Base-by-base conservation (phyloP, 1,140 invertebrate species). In the Oreohelix idahoensis region DNA sequence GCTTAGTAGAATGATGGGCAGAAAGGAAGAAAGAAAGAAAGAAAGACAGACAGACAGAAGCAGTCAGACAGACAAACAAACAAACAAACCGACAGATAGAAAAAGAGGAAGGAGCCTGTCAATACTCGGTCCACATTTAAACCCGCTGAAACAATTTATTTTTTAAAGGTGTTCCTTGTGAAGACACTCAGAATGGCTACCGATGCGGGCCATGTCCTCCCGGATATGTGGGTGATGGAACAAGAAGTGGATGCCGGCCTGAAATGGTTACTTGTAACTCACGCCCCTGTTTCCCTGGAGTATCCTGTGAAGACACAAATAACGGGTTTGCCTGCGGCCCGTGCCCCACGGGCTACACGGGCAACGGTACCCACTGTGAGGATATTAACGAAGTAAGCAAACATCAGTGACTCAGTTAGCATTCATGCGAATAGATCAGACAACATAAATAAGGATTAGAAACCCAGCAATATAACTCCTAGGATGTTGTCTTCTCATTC, bases 191-290 rank as follows among this genome's bases (percentile, higher is more conserved):
- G 38, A 71, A 88, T 63, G 91, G 90, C 81, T 92, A 86, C 95
- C 85, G 94, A 79, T 98, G 97, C 92, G 97, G 96, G 1, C 90
- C 95, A 0, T 98, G 97, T 93, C 97, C 97, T 0, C 77, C 92
- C 11, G 97, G 97, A 17, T 96, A 95, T 90, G 93, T 94, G 20
- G 97, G 97, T 36, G 95, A 98, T 90, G 98, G 89, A 15, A 86
- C 84, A 26, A 71, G 85, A 32, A 36, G 74, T 20, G 89, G 88
- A 17, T 90, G 89, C 79, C 66, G 76, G 13, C 84, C 85, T 11
- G 49, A 89, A 39, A 66, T n/a, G n/a, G 51, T 58, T 89, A 94
- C 86, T 83, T 90, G 93, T 90, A 84, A 92, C 88, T 83, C 94
- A 92, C 87, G 94, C 81, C 94, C 96, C 17, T 98, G 97, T 92